These are phyloP conservation scores for Aradus depressus DNA, from an alignment of 2,888 invertebrate species.

Conservation along the genomic window DNA sequence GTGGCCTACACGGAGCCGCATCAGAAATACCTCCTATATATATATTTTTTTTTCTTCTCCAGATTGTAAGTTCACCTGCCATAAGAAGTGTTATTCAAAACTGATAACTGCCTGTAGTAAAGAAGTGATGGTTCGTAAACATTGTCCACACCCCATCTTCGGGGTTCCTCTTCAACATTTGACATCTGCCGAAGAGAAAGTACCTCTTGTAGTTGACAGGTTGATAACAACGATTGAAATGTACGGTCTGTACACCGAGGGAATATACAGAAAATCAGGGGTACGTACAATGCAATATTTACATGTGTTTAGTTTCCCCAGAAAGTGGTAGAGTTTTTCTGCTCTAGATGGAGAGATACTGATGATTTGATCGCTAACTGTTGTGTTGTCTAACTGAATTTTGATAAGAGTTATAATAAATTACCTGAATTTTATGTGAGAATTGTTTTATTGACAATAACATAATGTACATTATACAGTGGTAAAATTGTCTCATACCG, in stretches of 20 bases:
- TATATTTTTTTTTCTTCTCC: conserved; percentile 32
- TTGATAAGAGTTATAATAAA: background rate
- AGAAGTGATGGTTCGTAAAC: conserved; percentile 36
- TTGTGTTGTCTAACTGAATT: too few species aligned
- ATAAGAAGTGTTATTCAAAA: conserved; percentile 84
- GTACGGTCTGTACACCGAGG: conserved; percentile 83
- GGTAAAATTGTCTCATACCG: background rate
- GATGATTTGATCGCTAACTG: too few species aligned
- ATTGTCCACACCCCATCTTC: conserved; percentile 51
- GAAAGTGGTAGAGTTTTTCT: too few species aligned
- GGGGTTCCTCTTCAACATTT: conserved; percentile 67
- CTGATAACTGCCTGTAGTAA: conserved; percentile 48
- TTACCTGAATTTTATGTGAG: background rate
- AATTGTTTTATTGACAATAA: background rate
- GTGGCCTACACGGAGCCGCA: too few species aligned
- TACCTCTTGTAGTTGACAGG: conserved; percentile 79
- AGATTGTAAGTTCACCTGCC: conserved; percentile 82
- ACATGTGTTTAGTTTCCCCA: background rate
- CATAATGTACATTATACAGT: background rate
- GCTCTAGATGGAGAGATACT: too few species aligned
- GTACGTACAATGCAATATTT: conserved; percentile 46
- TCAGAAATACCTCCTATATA: background rate
- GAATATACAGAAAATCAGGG: conserved; percentile 85
- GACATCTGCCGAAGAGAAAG: conserved; percentile 61
- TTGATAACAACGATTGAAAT: conserved; percentile 83